Conservation (phyloP, 1,140 invertebrate species). For the Bombus terrestris region DNA sequence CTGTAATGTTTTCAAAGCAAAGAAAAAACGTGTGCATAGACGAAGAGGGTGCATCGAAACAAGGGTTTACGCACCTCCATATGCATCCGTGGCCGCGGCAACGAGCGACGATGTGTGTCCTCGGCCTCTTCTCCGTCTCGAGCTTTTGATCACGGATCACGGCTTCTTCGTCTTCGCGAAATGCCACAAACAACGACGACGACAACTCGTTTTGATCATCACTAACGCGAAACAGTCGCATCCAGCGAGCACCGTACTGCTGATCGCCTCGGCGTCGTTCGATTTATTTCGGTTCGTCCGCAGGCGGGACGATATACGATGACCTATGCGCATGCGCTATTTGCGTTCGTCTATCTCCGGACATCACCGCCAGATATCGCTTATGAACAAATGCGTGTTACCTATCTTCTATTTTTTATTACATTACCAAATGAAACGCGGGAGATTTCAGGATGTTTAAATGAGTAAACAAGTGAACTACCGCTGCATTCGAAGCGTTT, state of each 20-base stretch:
- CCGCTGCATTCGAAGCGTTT: neutral
- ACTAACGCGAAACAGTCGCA: slow-evolving; percentile 73
- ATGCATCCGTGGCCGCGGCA: slow-evolving; percentile 79
- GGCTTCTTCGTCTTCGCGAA: slow-evolving; percentile 75
- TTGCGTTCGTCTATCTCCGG: slow-evolving; percentile 66
- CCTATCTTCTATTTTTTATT: neutral
- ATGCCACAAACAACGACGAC: slow-evolving; percentile 73
- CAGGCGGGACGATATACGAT: slow-evolving; percentile 70
- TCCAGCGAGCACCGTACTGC: slow-evolving; percentile 77
- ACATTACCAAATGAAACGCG: neutral
- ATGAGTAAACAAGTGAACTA: neutral
- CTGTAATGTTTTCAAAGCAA: slow-evolving; percentile 17
- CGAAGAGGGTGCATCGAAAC: slow-evolving; percentile 29
- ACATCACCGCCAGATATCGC: slow-evolving; percentile 69
- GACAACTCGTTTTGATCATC: slow-evolving; percentile 79
- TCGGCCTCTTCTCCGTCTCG: slow-evolving; percentile 60
- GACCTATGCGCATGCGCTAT: slow-evolving; percentile 72
- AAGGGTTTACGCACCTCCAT: slow-evolving; percentile 76
- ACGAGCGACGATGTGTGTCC: slow-evolving; percentile 71
- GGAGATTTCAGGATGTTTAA: neutral
- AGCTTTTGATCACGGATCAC: slow-evolving; percentile 72
- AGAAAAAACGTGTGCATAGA: slow-evolving; percentile 25
- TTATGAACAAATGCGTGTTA: neutral
- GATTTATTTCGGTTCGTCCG: slow-evolving; percentile 79
- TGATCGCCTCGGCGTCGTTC: slow-evolving; percentile 78